Percentiles rank a stretch among this genome's conserved stretches.
Evolutionary conservation across 2,888 invertebrate species (phyloP).

Genomic region (Drosophila borborema): DNA sequence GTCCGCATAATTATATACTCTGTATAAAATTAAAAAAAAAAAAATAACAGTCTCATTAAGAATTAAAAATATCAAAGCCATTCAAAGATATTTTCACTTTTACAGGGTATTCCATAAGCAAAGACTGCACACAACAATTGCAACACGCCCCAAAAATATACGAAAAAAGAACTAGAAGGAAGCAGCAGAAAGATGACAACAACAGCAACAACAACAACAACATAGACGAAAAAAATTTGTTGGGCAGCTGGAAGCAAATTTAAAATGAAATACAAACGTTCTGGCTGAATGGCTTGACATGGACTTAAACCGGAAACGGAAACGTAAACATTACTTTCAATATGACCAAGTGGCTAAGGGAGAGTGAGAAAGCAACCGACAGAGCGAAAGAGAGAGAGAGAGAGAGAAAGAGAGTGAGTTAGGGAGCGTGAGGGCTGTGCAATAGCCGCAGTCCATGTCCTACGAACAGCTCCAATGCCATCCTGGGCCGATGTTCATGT

Average conservation of each 20-base stretch:
- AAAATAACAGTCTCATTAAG: not conserved
- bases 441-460: constrained; percentile 64
- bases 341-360: constrained; percentile 71
- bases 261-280: constrained; percentile 80
- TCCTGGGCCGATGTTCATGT: constrained; percentile 52
- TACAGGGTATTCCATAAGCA: constrained; percentile 38
- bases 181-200: constrained; percentile 11
- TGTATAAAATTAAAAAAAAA: no score
- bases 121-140: constrained; percentile 6
- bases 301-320: constrained; percentile 81
- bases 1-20: no score
- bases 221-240: constrained; percentile 9
- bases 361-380: constrained; percentile 6
- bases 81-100: not conserved
- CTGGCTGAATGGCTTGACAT: constrained; percentile 81
- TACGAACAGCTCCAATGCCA: constrained; percentile 31
- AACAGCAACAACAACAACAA: constrained; percentile 17
- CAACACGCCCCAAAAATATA: constrained; percentile 36
- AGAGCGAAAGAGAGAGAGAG: constrained; percentile 8
- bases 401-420: constrained; percentile 5
- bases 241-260: constrained; percentile 66
- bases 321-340: constrained; percentile 82
- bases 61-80: not conserved
- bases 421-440: constrained; percentile 49
- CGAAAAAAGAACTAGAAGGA: constrained; percentile 17